Base-by-base conservation (phyloP, 2,888 invertebrate species). In the Hemistola chrysoprasaria region DNA sequence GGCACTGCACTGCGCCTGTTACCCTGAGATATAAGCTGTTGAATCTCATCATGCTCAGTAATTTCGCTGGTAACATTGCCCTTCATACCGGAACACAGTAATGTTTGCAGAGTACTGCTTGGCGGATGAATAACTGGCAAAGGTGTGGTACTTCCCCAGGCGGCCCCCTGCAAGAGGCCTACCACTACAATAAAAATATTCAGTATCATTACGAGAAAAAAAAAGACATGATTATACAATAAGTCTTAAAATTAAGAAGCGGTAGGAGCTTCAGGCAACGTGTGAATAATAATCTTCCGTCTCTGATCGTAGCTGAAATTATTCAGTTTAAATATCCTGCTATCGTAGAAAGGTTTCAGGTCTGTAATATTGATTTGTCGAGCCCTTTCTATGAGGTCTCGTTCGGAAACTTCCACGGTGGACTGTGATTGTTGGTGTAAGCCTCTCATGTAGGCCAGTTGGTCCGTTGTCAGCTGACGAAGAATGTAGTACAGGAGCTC, bases 401-500 rank as follows among this genome's bases (percentile, higher is more conserved):
- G 41, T 92, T 92, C 60, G 92, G 92, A 88, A 44, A 99, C 93
- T 83, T 98, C 96, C 8, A 99, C 93, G 10, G 93, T 92, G 0
- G 92, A 83, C 38, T 93, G 91, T 0, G 90, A 90, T 29, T 92
- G 91, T 34, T 94, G 93, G 57, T 92, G 92, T 3, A 92, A 71
- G 35, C 93, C 92, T 51, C 94, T 89, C 87, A 95, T 93, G 74
- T 96, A 98, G 0, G 95, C 92, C 40, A 97, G 85, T 69, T 98
- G 97, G 78, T 99, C 98, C 71, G 96, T 92, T 0, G 97, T 93
- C 42, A 99, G 91, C 69, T 99, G 98, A 10, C 98, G 94, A 35
- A 99, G 90, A 54, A 99, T 94, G 81, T 98, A 99, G 84, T 98
- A 96, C 0, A 99, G 87, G 11, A 99, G 90, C 73, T 99, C 99